Conservation (phyloP, 1,140 invertebrate genomes). For the Megathymus violae region DNA sequence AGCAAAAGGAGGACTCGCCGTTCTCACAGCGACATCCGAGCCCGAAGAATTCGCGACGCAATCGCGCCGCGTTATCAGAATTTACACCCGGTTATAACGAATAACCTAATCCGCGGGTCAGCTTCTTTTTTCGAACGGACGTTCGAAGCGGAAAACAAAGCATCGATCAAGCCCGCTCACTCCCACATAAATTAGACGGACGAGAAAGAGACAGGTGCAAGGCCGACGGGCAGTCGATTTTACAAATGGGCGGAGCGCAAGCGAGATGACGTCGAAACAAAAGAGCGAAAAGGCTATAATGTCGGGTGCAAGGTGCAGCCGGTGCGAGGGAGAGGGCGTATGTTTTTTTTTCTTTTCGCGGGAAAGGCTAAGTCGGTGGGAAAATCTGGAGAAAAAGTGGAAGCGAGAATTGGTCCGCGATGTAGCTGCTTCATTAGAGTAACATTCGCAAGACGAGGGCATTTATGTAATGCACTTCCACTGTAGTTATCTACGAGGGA, state of each 20-base stretch:
- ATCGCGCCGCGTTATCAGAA: conserved; percentile 72
- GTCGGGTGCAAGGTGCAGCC: conserved; percentile 68
- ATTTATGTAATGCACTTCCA: conserved; percentile 49
- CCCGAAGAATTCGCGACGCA: conserved; percentile 54
- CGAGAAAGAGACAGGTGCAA: conserved; percentile 79
- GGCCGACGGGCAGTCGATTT: conserved; percentile 73
- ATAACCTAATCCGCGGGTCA: conserved; percentile 51
- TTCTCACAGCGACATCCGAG: conserved; percentile 63
- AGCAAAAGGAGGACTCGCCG: conserved; percentile 36
- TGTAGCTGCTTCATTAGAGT: conserved; percentile 38
- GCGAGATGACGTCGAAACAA: conserved; percentile 77
- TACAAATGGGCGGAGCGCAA: conserved; percentile 80
- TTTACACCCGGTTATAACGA: conserved; percentile 64
- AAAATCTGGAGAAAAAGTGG: conserved; percentile 75
- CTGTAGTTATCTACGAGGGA: neutral
- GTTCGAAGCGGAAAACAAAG: conserved; percentile 57
- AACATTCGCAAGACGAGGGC: conserved; percentile 35
- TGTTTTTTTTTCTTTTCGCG: conserved; percentile 56
- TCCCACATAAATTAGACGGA: conserved; percentile 81
- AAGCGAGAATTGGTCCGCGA: conserved; percentile 43
- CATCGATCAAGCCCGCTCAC: conserved; percentile 77
- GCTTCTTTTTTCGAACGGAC: conserved; percentile 45
- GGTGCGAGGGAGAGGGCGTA: conserved; percentile 56
- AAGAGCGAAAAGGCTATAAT: conserved; percentile 80
- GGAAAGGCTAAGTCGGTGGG: conserved; percentile 70